These are phyloP conservation scores for Callopanchax toddi DNA, from an alignment of 2,113 vertebrate genomes.

Conservation along the genomic window DNA sequence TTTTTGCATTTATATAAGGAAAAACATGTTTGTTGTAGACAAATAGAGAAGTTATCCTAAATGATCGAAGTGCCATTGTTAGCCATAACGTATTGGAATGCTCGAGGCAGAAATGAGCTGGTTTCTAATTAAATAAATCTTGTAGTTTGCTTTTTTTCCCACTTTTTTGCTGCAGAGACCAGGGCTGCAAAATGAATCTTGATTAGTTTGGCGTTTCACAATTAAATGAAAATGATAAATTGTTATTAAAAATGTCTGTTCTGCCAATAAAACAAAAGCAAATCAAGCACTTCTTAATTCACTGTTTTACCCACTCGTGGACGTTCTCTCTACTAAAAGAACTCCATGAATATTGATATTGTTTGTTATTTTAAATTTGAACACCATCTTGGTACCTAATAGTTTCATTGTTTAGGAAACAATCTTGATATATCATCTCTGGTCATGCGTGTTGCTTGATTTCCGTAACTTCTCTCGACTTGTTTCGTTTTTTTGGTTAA, in stretches of 20 bases:
- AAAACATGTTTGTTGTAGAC: neutral
- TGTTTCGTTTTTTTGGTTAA: constrained; percentile 10
- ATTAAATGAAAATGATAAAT: neutral
- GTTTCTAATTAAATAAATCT: neutral
- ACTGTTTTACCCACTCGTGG: no score
- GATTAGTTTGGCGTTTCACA: neutral
- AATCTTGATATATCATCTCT: no score
- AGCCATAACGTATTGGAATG: neutral
- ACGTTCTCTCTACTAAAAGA: neutral
- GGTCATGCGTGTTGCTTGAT: neutral
- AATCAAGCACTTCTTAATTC: neutral
- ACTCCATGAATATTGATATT: no score
- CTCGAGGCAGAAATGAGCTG: neutral
- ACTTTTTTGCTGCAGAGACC: neutral
- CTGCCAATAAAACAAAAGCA: neutral
- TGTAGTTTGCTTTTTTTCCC: neutral
- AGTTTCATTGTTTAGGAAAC: no score
- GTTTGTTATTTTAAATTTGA: no score
- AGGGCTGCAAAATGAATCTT: neutral
- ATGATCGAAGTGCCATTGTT: neutral
- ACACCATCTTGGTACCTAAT: neutral
- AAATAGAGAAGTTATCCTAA: neutral
- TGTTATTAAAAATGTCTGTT: neutral
- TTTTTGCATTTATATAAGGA: neutral
- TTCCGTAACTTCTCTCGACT: neutral